Evolutionary conservation across 1,140 invertebrate species (phyloP), one percentile per base, ranked within the genome.

Genomic region (Aphidius ervi): DNA sequence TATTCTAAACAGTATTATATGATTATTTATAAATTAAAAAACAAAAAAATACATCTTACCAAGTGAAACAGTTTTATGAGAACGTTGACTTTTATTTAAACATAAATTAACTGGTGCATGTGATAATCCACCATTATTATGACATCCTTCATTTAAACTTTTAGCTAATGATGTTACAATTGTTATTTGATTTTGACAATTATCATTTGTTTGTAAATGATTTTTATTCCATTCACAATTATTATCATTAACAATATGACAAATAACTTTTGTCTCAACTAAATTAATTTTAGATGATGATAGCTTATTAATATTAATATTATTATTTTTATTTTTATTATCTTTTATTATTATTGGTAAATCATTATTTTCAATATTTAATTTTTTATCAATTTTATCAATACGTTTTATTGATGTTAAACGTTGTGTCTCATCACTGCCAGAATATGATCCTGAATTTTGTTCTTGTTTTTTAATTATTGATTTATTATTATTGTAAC

Each of bases 161-260:
- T 74, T 73, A 39, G 74, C 75, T 31, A 78, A 65, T 9, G 74
- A 75, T 31, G 77, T 74, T 54, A 80, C 67, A 42, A 76, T 40
- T 0, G 77, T 82, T 23, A 74, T 67, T 62, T 81, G 81, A 37
- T 74, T 75, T 40, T 48, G 74, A 72, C 52, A 52, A 8, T 39
- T 20, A 31, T 20, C 10, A 31, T 31, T 31, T 31, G 23, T 31
- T 1, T 31, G 23, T 31, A 31, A 31, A 31, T 31, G 2, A 31
- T 31, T 31, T 31, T 31, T 31, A 31, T 31, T 31, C 23, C 23
- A 31, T 31, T 31, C 2, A 31, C 23, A 31, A 31, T 31, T 31
- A 31, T 31, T 1, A 31, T 31, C 23, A 31, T 31, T 31, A 31
- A 31, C 23, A 31, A 31, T 31, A 31, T 31, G 23, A 31, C 23